phyloP scores from a whole-genome alignment of 2,797 vertebrate species.

The Eulemur coronatus region DNA sequence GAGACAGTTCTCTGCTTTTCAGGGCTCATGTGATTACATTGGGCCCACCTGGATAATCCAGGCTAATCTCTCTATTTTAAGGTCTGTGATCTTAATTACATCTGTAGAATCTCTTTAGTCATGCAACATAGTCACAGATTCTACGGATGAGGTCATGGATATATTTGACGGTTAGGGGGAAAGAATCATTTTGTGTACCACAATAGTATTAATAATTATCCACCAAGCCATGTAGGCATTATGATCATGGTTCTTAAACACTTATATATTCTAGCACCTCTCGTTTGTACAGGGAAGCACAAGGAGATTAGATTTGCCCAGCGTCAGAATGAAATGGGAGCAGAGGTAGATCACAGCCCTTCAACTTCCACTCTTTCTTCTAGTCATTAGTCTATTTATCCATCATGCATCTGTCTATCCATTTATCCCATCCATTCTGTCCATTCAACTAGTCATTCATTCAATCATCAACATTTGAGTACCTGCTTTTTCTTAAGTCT shows the following conservation, averaged over 20 bases:
- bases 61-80: slow-evolving; percentile 13
- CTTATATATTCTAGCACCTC: not conserved
- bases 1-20: not conserved
- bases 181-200: slow-evolving; percentile 8
- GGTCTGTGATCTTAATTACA: not conserved
- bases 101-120: not conserved
- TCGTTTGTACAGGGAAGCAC: not conserved
- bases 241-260: not conserved
- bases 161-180: not conserved
- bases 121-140: not conserved
- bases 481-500: not conserved
- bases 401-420: not conserved
- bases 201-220: not conserved
- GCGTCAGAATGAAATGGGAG: not conserved
- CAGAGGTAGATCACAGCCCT: not conserved
- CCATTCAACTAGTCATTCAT: not conserved
- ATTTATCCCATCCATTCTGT: not conserved
- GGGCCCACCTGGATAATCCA: not conserved
- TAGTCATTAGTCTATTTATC: not conserved
- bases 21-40: not conserved
- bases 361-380: not conserved
- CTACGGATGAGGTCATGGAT: not conserved
- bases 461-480: not conserved
- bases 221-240: not conserved
- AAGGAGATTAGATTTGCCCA: not conserved